Evolutionary conservation across 1,140 invertebrate genomes (phyloP), one percentile per base, ranked within the genome.

Genomic region (Aplysia californica): DNA sequence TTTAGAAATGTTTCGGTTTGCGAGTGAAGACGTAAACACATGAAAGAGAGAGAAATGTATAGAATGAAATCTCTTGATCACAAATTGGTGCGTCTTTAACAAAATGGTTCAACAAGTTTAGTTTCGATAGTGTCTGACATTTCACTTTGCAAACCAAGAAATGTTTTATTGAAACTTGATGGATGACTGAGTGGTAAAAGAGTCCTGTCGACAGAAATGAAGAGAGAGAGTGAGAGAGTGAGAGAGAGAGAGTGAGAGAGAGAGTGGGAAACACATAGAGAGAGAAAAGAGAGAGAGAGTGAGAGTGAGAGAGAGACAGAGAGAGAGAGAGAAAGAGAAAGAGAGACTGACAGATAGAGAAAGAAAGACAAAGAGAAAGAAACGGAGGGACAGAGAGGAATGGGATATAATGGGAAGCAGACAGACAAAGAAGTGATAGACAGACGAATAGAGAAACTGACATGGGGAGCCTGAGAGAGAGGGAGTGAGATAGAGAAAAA

Each of bases 231-330:
- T 33, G 10, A 66, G 6, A 66, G 64, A 66, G 64, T 33, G 64
- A 66, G 64, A 66, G 33, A 66, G 64, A 66, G n/a, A 66, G 29
- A 66, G 64, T 10, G 64, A 61, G 59, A 61, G 26, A 61, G 15
- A 61, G 59, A 61, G 59, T 10, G 26, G 10, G 26, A 29, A 10
- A 61, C 18, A n/a, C n/a, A n/a, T n/a, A n/a, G n/a, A n/a, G n/a
- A n/a, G n/a, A n/a, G n/a, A n/a, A n/a, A n/a, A n/a, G 10, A 61
- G 59, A 20, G 10, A 29, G 26, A 61, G 59, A 61, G 26, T 10
- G 26, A 66, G 4, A 35, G 31, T n/a, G 64, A 36, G 4, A 33
- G 31, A 66, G 64, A 66, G 31, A 33, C 21, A 18, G 64, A 66
- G 31, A 35, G 31, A 4, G 64, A 66, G 31, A 33, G 31, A 66